Evolutionary conservation across 2,888 invertebrate genomes (phyloP).

Genomic region (Lampropteryx suffumata): DNA sequence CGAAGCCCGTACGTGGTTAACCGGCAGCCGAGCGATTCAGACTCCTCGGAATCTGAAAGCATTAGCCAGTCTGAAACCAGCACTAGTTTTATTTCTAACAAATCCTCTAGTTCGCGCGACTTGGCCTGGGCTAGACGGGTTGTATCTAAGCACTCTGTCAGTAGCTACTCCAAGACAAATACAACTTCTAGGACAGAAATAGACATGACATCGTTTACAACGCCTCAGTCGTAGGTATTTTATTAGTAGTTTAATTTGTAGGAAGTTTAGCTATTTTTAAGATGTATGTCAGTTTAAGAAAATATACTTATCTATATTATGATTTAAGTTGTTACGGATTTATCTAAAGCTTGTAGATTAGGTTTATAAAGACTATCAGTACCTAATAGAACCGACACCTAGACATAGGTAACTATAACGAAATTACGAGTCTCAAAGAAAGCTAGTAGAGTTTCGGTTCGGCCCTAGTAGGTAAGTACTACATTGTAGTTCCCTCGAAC

Average conservation of each 20-base stretch:
- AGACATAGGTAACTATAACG: no score
- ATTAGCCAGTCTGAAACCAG: slow-evolving; percentile 48
- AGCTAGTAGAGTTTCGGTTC: no score
- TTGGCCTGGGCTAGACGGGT: slow-evolving; percentile 64
- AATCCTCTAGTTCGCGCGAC: slow-evolving; percentile 52
- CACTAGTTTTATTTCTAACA: slow-evolving; percentile 52
- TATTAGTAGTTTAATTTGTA: slow-evolving; percentile 49
- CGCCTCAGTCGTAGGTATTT: slow-evolving; percentile 47
- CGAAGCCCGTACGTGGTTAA: slow-evolving; percentile 44
- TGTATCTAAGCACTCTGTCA: slow-evolving; percentile 44
- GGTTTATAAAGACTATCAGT: no score
- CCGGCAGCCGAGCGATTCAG: slow-evolving; percentile 47
- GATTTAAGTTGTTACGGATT: no score
- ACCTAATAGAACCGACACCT: no score
- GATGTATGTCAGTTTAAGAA: slow-evolving; percentile 59
- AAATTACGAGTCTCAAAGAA: no score
- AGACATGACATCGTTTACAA: slow-evolving; percentile 53
- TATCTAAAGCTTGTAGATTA: no score
- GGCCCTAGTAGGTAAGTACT: no score
- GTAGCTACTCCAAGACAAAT: slow-evolving; percentile 31
- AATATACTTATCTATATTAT: slow-evolving; percentile 15
- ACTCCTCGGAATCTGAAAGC: slow-evolving; percentile 48
- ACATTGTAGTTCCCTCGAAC: no score
- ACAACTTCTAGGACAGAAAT: slow-evolving; percentile 50
- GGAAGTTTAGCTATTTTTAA: slow-evolving; percentile 59